Evolutionary conservation across 2,888 invertebrate genomes (phyloP).

Genomic region (Plutella xylostella): DNA sequence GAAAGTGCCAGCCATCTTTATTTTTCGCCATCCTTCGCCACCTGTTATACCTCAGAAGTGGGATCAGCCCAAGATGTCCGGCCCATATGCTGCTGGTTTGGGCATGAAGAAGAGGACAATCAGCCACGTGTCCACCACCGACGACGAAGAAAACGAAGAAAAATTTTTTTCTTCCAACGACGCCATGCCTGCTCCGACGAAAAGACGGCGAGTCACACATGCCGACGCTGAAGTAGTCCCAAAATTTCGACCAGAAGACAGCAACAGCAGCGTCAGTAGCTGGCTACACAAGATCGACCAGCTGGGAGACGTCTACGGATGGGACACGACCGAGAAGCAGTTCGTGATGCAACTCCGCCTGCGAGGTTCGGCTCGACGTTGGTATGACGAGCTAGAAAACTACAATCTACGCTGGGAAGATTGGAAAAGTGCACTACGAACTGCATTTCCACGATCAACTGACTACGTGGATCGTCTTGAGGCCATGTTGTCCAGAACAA

Average conservation of each 20-base stretch:
- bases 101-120: no score
- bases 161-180: no score
- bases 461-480: background rate
- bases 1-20: no score
- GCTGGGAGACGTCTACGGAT: background rate
- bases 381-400: background rate
- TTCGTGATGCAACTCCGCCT: background rate
- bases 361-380: background rate
- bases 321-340: background rate
- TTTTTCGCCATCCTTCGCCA: no score
- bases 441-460: background rate
- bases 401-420: background rate
- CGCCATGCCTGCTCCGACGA: no score
- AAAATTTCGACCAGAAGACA: background rate
- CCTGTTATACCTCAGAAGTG: no score
- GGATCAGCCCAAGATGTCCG: no score
- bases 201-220: no score
- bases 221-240: background rate
- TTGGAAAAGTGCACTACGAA: background rate
- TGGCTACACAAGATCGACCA: background rate
- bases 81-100: no score
- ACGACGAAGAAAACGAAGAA: no score
- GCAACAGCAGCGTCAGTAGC: background rate
- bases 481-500: slow-evolving; percentile 2
- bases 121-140: no score